Evolutionary conservation across 2,888 invertebrate genomes (phyloP).

Genomic region (Iphiclides podalirius): DNA sequence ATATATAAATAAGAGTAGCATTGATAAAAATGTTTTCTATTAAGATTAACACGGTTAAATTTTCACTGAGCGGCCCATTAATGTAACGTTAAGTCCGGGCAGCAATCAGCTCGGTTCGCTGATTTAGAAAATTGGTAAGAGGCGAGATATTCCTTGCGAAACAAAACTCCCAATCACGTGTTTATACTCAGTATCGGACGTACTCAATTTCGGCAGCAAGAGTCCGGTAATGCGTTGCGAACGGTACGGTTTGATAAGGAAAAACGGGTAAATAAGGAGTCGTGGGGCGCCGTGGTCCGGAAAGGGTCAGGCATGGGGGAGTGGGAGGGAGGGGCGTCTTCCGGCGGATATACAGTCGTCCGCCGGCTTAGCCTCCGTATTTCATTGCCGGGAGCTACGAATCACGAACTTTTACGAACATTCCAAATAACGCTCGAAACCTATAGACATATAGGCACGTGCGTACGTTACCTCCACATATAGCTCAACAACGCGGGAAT

Average conservation of each 20-base stretch:
- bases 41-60: constrained; percentile 1
- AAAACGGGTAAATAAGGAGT: constrained; percentile 75
- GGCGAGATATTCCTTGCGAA: constrained; percentile 35
- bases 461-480: too few relatives aligned
- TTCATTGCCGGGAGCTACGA: constrained; percentile 42
- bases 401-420: constrained; percentile 48
- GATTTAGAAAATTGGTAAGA: constrained; percentile 46
- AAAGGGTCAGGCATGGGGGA: constrained; percentile 47
- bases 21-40: background rate
- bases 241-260: constrained; percentile 73
- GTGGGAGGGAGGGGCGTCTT: constrained; percentile 32
- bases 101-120: constrained; percentile 32
- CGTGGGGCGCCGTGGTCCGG: constrained; percentile 45
- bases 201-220: constrained; percentile 60
- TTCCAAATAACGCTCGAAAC: constrained; percentile 37
- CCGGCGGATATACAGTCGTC: constrained; percentile 56
- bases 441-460: too few relatives aligned
- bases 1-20: too few relatives aligned
- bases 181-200: constrained; percentile 38
- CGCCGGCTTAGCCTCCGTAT: constrained; percentile 41
- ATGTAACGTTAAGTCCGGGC: constrained; percentile 28
- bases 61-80: background rate
- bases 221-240: constrained; percentile 66
- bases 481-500: too few relatives aligned
- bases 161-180: constrained; percentile 50